Base-by-base conservation (phyloP, 2,888 invertebrate species). In the Carterocephalus palaemon region DNA sequence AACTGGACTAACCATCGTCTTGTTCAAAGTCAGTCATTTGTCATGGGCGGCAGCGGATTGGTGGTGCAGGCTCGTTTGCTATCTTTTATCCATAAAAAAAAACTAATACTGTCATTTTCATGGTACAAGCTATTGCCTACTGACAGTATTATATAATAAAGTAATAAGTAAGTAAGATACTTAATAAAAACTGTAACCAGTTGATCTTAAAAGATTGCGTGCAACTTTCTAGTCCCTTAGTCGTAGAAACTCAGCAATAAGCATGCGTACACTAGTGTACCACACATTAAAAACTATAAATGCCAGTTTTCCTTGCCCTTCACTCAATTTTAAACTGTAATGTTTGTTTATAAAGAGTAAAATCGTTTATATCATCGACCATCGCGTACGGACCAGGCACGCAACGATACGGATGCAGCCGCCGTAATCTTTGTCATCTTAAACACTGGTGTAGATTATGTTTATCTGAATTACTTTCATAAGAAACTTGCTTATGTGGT, bases 401-500 rank as follows among this genome's bases (percentile, higher is more conserved):
- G 37, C 43, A 31, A 45, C 9, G 31, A 13, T 24, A 31, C 43
- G 43, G 43, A 45, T 45, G 43, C 31, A 37, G 31, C 31, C 37
- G 43, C 31, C 29, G 31, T 24, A 45, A 45, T 45, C 36, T 45
- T 29, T 37, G 31, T 43, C 34, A 28, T 43, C 43, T 41, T 43
- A 43, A 37, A 31, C 19, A 37, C 24, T 23, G 22, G 16, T 37
- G 23, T 23, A 32, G 7, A 41, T 36, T 19, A 28, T 38, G 12
- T 43, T 28, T 29, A 22, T 36, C 20, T 34, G 17, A 26, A 26
- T 34, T 42, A 20, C 24, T 32, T 33, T 22, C 40, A 20, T 31
- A 6, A 3, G 31, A 31, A 31, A 16, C 16, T 19, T 15, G 39
- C n/a, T n/a, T n/a, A n/a, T n/a, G n/a, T n/a, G n/a, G n/a, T 17